Evolutionary conservation across 2,888 invertebrate genomes (phyloP).

Genomic region (Minunthozetes semirufus): DNA sequence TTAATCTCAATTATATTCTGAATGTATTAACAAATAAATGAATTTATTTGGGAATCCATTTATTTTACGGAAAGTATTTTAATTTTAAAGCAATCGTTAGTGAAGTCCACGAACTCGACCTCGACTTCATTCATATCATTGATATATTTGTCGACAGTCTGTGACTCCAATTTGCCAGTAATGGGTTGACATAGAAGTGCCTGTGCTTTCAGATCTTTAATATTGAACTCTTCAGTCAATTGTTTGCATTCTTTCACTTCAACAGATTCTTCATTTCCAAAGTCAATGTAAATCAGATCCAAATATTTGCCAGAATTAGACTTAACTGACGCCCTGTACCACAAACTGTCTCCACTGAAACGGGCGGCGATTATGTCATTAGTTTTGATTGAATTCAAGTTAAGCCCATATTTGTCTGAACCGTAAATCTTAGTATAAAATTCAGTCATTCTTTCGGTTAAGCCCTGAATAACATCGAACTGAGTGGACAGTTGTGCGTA

Average conservation of each 20-base stretch:
- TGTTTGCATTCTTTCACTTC: not conserved
- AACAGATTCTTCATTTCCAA: constrained; percentile 37
- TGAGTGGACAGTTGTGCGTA: not conserved
- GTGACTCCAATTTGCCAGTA: not conserved
- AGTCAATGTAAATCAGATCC: constrained; percentile 38
- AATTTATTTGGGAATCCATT: too few species aligned
- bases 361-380: constrained; percentile 37
- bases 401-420: not conserved
- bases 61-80: not conserved
- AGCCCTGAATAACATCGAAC: not conserved
- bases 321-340: constrained; percentile 38
- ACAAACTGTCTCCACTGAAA: constrained; percentile 36
- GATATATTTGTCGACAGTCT: not conserved
- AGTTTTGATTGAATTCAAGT: not conserved
- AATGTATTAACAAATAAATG: too few species aligned
- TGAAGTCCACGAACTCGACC: not conserved
- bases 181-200: not conserved
- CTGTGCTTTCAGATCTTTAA: not conserved
- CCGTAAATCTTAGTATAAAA: not conserved
- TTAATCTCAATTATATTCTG: too few species aligned
- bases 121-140: not conserved
- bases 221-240: not conserved
- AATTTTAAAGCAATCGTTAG: not conserved
- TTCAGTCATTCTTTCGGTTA: not conserved
- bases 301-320: constrained; percentile 4